Conservation (phyloP, 2,113 vertebrate genomes). For the Xenopus borealis region DNA sequence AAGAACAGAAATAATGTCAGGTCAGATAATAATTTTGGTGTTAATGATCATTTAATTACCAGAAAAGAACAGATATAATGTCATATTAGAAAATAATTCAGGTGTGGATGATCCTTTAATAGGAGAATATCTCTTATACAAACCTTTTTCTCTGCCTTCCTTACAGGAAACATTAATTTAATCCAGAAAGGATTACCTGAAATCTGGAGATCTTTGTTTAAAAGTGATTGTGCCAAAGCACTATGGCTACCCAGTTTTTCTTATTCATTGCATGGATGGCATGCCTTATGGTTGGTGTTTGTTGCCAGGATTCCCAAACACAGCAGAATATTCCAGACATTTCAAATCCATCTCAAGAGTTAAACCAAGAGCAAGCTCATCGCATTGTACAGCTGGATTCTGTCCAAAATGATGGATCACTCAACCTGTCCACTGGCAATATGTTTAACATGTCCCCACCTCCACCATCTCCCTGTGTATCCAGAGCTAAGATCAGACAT, state of each 20-base stretch:
- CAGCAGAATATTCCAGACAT: slow-evolving; percentile 25
- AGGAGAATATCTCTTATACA: not conserved
- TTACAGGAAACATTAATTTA: not conserved
- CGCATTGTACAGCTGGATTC: slow-evolving; percentile 37
- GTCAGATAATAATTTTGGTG: too few relatives aligned
- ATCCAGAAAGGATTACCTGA: not conserved
- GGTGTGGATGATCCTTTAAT: too few relatives aligned
- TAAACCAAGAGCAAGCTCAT: slow-evolving; percentile 33
- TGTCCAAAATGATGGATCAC: rapidly evolving
- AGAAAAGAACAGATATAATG: too few relatives aligned
- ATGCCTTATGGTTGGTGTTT: not conserved
- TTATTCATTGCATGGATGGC: slow-evolving; percentile 36
- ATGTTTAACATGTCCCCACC: slow-evolving; percentile 12
- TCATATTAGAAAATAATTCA: too few relatives aligned
- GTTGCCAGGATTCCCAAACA: slow-evolving; percentile 46
- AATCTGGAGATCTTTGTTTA: not conserved
- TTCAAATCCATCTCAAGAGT: not conserved
- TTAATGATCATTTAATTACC: too few relatives aligned
- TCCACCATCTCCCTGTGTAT: slow-evolving; percentile 68
- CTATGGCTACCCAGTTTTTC: not conserved
- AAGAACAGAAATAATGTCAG: too few relatives aligned
- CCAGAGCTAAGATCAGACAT: slow-evolving; percentile 73
- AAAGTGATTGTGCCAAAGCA: not conserved
- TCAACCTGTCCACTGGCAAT: slow-evolving; percentile 31
- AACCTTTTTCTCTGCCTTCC: not conserved